Evolutionary conservation across 2,888 invertebrate species (phyloP), one percentile per base, ranked within the genome.

Genomic region (Drosophila mulleri): DNA sequence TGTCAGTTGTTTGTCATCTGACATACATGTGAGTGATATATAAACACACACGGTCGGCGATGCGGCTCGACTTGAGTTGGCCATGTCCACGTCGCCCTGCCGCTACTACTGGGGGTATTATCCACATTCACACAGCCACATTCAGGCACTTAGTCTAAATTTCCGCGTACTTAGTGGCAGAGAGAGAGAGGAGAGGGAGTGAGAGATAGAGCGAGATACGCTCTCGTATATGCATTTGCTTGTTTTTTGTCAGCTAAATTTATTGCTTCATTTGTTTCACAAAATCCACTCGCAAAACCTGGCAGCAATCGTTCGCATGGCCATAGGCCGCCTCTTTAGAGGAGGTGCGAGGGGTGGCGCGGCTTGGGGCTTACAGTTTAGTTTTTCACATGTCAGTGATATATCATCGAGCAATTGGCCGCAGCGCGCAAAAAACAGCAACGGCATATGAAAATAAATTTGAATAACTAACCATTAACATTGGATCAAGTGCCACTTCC

Each of bases 1-100:
- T 91, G 91, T 91, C 91, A 91, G 91, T 90, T 91, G 91, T 91
- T 91, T 91, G 91, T 91, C 91, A 90, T 89, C 82, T 90, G 90
- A 89, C 91, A 90, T 89, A 85, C 78, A 90, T 90, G 90, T 87
- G 90, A 91, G 90, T 90, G 91, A 91, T 91, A 91, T 91, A 91
- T 90, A 89, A 84, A 80, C 84, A 87, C 82, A 85, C 88, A 74
- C 86, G 83, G 88, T 78, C 73, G 71, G 68, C 80, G 57, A 70
- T 70, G 72, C 71, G 79, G 72, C 69, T 76, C 41, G 64, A 64
- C 37, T 53, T 37, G 75, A 67, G 72, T 81, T 70, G 79, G 82
- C 76, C 79, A 82, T 73, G 81, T 83, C 81, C 72, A 54, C 70
- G 63, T 54, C 26, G 23, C 14, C 54, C 41, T 18, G n/a, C 44